phyloP scores from a whole-genome alignment of 2,888 invertebrate species.

The Caenorhabditis sulstoni region DNA sequence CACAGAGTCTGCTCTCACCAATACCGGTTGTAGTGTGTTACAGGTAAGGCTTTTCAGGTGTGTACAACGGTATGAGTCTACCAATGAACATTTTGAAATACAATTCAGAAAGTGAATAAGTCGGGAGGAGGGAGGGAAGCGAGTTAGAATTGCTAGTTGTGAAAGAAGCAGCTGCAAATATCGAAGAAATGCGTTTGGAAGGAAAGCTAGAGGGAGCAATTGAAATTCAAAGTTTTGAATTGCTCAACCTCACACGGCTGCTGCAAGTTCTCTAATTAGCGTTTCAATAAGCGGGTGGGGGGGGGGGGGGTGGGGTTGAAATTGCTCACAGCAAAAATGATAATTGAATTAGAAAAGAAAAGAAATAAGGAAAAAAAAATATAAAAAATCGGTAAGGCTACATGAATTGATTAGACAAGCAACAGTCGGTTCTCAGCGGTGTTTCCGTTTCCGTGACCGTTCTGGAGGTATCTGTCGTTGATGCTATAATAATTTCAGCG shows the following conservation, averaged over 20 bases:
- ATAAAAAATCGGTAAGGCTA: not conserved
- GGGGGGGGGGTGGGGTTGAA: too few relatives aligned
- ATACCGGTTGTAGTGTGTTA: constrained; percentile 2
- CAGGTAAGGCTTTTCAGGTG: constrained; percentile 5
- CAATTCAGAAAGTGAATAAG: not conserved
- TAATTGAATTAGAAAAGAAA: not conserved
- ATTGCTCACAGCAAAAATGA: too few relatives aligned
- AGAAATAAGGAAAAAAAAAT: not conserved
- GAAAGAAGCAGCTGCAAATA: constrained; percentile 5
- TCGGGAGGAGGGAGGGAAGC: not conserved
- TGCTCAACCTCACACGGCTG: too few relatives aligned
- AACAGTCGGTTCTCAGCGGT: constrained; percentile 3
- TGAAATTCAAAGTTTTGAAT: too few relatives aligned
- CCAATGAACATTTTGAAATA: not conserved
- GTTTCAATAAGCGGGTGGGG: too few relatives aligned
- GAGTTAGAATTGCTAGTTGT: not conserved
- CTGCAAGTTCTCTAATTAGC: too few relatives aligned
- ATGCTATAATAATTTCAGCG: not conserved
- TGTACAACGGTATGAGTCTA: constrained; percentile 3
- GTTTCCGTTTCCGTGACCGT: not conserved
- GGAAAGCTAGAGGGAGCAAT: too few relatives aligned
- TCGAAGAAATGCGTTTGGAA: too few relatives aligned
- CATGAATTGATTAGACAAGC: constrained; percentile 10
- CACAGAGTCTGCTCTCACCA: constrained; percentile 2
- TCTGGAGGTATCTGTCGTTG: not conserved